Conservation (phyloP, 1,140 invertebrate genomes). For the Cataglyphis hispanica region DNA sequence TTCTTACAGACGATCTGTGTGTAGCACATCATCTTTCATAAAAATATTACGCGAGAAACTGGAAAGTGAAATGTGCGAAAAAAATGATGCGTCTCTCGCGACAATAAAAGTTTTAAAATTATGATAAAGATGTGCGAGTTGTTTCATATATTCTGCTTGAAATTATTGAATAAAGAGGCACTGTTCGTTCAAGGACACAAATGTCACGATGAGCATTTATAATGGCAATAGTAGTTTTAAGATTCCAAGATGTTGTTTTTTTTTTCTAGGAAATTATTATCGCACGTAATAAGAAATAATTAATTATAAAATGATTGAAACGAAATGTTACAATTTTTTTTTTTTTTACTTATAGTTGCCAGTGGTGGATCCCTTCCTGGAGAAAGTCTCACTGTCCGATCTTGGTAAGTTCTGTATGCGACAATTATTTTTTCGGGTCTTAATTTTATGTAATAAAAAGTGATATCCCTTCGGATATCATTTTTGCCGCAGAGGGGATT, state of each 20-base stretch:
- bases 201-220: slow-evolving; percentile 1
- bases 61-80: not conserved
- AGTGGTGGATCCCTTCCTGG: slow-evolving; percentile 95
- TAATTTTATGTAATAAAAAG: not conserved
- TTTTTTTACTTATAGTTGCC: slow-evolving; percentile 91
- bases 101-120: not conserved
- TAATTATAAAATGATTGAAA: not conserved
- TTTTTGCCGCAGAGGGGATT: not conserved
- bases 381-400: slow-evolving; percentile 94
- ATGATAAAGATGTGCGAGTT: not conserved
- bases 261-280: slow-evolving; percentile 6
- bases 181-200: not conserved
- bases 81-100: not conserved
- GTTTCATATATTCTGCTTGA: not conserved
- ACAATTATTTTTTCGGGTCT: not conserved
- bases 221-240: not conserved
- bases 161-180: not conserved
- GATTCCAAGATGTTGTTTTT: too few species aligned
- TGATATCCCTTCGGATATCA: not conserved
- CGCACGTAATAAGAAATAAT: slow-evolving; percentile 1
- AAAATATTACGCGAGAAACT: not conserved
- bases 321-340: slow-evolving; percentile 28
- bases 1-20: not conserved
- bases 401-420: slow-evolving; percentile 90
- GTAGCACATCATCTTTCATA: too few species aligned